phyloP scores from a whole-genome alignment of 1,140 invertebrate species.

The Drosophila serrata region DNA sequence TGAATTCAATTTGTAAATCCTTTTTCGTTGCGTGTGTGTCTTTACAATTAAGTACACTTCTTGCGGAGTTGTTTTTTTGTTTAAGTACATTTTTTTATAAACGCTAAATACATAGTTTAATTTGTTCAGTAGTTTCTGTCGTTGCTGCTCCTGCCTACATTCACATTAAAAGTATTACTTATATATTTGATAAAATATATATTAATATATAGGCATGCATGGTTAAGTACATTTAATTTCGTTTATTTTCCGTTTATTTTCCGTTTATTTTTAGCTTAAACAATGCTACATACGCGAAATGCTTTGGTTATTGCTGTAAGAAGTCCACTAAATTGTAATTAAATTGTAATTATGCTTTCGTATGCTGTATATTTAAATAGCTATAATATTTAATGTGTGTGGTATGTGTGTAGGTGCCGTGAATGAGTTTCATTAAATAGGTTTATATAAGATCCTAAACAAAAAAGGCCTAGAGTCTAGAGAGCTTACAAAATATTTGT shows the following conservation, averaged over 20 bases:
- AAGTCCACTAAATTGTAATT: slow-evolving; percentile 71
- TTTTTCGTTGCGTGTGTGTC: slow-evolving; percentile 36
- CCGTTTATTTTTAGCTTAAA: slow-evolving; percentile 44
- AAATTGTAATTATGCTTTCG: slow-evolving; percentile 47
- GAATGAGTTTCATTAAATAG: slow-evolving; percentile 50
- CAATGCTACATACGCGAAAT: slow-evolving; percentile 59
- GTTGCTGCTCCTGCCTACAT: slow-evolving; percentile 12
- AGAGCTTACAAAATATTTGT: slow-evolving; percentile 29
- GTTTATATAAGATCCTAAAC: slow-evolving; percentile 31
- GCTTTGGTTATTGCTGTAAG: slow-evolving; percentile 83
- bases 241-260: slow-evolving; percentile 35
- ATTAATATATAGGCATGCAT: slow-evolving; percentile 34
- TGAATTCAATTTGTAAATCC: slow-evolving; percentile 52
- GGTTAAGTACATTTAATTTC: slow-evolving; percentile 37
- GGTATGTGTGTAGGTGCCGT: slow-evolving; percentile 47
- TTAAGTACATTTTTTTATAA: slow-evolving; percentile 22
- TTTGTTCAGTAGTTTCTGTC: slow-evolving; percentile 38
- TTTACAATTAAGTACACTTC: slow-evolving; percentile 48
- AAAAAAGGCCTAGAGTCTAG: slow-evolving; percentile 27
- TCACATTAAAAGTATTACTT: slow-evolving; percentile 27
- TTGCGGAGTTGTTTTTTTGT: neutral
- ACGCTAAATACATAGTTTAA: slow-evolving; percentile 42
- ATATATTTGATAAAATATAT: slow-evolving; percentile 14
- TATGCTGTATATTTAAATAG: slow-evolving; percentile 40
- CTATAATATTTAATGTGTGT: slow-evolving; percentile 20